Conservation (phyloP, 2,113 vertebrate species). For the Raja brachyura region DNA sequence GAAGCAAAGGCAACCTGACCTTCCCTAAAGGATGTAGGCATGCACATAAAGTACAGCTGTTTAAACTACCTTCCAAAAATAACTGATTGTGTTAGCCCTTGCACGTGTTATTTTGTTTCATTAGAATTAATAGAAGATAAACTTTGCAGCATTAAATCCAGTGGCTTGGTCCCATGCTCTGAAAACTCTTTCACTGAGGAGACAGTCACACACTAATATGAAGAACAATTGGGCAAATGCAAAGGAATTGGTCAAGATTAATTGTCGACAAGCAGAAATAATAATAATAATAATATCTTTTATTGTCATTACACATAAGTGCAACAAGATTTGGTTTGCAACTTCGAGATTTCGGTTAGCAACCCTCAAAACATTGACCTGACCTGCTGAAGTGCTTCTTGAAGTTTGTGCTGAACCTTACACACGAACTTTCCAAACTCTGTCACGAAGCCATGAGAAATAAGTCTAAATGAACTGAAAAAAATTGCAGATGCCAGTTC, state of each 20-base stretch:
- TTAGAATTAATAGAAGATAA: neutral
- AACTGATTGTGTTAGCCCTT: too few relatives aligned
- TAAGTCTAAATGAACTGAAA: too few relatives aligned
- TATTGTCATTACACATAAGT: too few relatives aligned
- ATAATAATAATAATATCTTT: too few relatives aligned
- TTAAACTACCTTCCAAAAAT: too few relatives aligned
- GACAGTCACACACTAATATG: neutral
- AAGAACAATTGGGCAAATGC: neutral
- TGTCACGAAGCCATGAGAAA: neutral
- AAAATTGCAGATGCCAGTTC: too few relatives aligned
- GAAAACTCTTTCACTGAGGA: neutral
- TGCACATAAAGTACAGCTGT: too few relatives aligned
- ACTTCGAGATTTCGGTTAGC: too few relatives aligned
- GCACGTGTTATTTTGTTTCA: neutral
- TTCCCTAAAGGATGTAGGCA: too few relatives aligned
- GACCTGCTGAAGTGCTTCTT: neutral
- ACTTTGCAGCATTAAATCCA: neutral
- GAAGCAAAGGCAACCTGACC: too few relatives aligned
- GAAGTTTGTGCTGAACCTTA: neutral
- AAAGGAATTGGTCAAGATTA: neutral
- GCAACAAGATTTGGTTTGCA: too few relatives aligned
- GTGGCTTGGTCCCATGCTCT: neutral
- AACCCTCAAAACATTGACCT: neutral
- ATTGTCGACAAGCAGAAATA: neutral
- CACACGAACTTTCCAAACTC: neutral